These are phyloP conservation scores for Catharus minimus DNA, from an alignment of 2,113 vertebrate genomes.

Conservation along the genomic window DNA sequence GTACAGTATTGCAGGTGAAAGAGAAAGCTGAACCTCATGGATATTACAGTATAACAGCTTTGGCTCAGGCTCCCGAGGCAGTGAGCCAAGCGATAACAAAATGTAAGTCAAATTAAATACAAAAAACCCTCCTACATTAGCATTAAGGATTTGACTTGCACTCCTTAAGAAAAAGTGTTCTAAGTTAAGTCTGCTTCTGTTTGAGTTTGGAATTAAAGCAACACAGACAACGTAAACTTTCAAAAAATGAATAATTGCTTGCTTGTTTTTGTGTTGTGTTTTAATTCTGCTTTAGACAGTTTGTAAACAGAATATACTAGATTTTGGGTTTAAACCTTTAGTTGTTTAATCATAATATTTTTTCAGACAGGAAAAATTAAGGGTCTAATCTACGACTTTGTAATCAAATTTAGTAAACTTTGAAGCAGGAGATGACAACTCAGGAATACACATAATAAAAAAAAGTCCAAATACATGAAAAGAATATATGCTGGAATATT, in stretches of 20 bases:
- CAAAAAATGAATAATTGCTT: neutral
- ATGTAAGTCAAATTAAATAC: slow-evolving; percentile 48
- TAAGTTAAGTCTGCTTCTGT: neutral
- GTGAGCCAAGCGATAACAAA: slow-evolving; percentile 44
- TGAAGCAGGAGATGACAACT: neutral
- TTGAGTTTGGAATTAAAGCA: neutral
- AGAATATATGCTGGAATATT: neutral
- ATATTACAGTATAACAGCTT: slow-evolving; percentile 28
- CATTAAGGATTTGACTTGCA: slow-evolving; percentile 28
- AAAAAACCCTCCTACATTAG: neutral
- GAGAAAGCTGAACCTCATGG: slow-evolving; percentile 44
- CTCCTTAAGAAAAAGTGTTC: neutral
- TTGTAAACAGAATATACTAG: neutral
- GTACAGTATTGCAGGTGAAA: slow-evolving; percentile 26
- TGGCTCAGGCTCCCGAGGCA: slow-evolving; percentile 27
- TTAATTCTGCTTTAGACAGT: neutral
- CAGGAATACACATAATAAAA: neutral
- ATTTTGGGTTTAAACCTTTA: neutral
- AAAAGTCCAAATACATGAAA: neutral
- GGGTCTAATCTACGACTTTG: neutral
- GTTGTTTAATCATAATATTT: neutral
- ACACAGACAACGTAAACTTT: neutral
- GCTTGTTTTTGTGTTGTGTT: neutral
- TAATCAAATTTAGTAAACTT: neutral
- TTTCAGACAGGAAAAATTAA: neutral